phyloP scores from a whole-genome alignment of 1,140 invertebrate species.

The Monochamus saltuarius region DNA sequence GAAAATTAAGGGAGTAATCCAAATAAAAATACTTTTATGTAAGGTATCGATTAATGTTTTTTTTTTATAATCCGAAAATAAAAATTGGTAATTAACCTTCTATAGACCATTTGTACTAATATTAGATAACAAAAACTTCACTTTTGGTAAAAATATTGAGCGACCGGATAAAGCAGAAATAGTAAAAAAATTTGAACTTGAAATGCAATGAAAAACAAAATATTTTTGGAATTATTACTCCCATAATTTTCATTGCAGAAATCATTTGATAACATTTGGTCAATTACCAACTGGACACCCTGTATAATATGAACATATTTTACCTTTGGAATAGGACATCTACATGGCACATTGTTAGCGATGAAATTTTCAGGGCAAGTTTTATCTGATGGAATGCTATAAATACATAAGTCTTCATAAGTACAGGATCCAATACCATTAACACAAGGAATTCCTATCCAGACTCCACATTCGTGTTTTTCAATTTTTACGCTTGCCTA shows the following conservation, averaged over 20 bases:
- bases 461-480: slow-evolving; percentile 14
- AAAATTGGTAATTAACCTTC: background rate
- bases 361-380: slow-evolving; percentile 25
- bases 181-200: too few relatives aligned
- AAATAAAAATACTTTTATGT: too few relatives aligned
- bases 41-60: too few relatives aligned
- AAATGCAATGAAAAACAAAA: too few relatives aligned
- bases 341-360: slow-evolving; percentile 31
- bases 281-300: too few relatives aligned
- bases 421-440: slow-evolving; percentile 31
- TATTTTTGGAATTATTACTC: too few relatives aligned
- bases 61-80: background rate
- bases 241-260: too few relatives aligned
- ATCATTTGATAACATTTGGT: too few relatives aligned
- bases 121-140: too few relatives aligned
- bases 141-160: slow-evolving; percentile 2
- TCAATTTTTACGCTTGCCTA: slow-evolving; percentile 21
- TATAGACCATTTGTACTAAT: too few relatives aligned
- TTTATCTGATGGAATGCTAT: slow-evolving; percentile 23
- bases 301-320: too few relatives aligned
- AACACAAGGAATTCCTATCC: slow-evolving; percentile 28
- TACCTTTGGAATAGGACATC: slow-evolving; percentile 34
- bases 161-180: slow-evolving; percentile 11
- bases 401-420: slow-evolving; percentile 31
- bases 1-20: too few relatives aligned